phyloP scores from a whole-genome alignment of 2,113 vertebrate genomes.

The Ranitomeya variabilis region DNA sequence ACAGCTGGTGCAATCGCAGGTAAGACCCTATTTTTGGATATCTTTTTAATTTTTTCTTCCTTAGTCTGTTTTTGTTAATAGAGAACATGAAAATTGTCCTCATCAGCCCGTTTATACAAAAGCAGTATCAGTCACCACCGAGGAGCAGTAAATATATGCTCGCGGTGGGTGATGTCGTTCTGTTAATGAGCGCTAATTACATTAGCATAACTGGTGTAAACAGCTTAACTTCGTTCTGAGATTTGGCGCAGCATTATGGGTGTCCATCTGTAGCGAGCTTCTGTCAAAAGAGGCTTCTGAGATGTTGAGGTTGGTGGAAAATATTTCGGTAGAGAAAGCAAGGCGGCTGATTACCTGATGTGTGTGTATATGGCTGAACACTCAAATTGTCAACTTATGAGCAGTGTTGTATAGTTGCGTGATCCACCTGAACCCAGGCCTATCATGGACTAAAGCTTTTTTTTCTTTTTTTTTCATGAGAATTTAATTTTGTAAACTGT shows the following conservation, averaged over 20 bases:
- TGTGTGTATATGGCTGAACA: background rate
- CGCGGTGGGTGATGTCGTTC: slow-evolving; percentile 74
- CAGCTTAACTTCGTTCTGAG: slow-evolving; percentile 79
- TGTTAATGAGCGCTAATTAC: slow-evolving; percentile 84
- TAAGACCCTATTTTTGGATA: slow-evolving; percentile 69
- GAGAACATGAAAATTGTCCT: slow-evolving; percentile 68
- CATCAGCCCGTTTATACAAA: slow-evolving; percentile 66
- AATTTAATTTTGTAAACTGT: background rate
- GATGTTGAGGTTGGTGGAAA: slow-evolving; percentile 58
- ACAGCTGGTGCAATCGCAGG: slow-evolving; percentile 94
- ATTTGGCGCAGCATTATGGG: slow-evolving; percentile 77
- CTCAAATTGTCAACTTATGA: slow-evolving; percentile 15
- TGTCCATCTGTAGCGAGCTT: slow-evolving; percentile 75
- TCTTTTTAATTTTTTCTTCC: slow-evolving; percentile 13
- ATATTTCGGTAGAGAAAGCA: slow-evolving; percentile 14
- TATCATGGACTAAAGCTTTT: background rate
- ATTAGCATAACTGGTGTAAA: slow-evolving; percentile 88
- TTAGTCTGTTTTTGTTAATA: slow-evolving; percentile 54
- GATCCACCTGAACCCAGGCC: background rate
- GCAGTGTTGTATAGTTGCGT: background rate
- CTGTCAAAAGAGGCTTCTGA: slow-evolving; percentile 69
- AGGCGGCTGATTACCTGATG: slow-evolving; percentile 4
- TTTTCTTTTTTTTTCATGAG: background rate
- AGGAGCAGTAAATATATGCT: slow-evolving; percentile 76
- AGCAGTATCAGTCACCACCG: slow-evolving; percentile 72